A percentile compares a stretch with the other conserved stretches of the same genome.
These are phyloP conservation scores for Pseudopleuronectes americanus DNA, from an alignment of 2,797 vertebrate species.

Conservation along the genomic window DNA sequence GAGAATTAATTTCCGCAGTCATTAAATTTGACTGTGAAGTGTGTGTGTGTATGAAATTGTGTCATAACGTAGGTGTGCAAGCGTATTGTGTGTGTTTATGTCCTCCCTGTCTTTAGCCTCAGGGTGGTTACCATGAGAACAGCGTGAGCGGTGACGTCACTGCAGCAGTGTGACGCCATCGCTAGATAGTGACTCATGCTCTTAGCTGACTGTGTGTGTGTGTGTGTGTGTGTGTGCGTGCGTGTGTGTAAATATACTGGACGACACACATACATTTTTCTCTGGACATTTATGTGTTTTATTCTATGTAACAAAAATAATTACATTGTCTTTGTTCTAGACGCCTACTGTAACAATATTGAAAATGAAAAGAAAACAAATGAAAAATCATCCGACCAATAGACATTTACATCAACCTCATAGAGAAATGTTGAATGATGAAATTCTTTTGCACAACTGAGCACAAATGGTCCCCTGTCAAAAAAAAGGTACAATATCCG, in stretches of 20 bases:
- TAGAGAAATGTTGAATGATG: conserved; percentile 65
- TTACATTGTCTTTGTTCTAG: conserved; percentile 82
- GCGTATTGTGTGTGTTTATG: conserved; percentile 10
- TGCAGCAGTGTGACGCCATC: conserved; percentile 78
- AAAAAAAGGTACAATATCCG: conserved; percentile 41
- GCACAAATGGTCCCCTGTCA: conserved; percentile 69
- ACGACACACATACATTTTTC: conserved; percentile 12
- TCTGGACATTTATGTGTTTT: conserved; percentile 82
- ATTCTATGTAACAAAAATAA: conserved; percentile 90
- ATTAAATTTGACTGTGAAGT: conserved; percentile 7
- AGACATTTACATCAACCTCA: conserved; percentile 73
- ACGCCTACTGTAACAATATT: conserved; percentile 67
- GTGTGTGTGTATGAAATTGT: conserved; percentile 1
- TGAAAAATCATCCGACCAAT: conserved; percentile 51
- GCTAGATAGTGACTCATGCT: conserved; percentile 78
- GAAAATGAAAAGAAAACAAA: conserved; percentile 54
- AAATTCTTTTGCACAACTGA: conserved; percentile 75
- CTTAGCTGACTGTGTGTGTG: conserved; percentile 19
- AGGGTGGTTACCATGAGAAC: conserved; percentile 80
- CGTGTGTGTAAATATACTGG: not conserved
- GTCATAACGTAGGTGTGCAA: not conserved
- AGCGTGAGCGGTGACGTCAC: conserved; percentile 76
- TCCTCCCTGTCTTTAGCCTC: conserved; percentile 43
- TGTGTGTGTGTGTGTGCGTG: conserved; percentile 6
- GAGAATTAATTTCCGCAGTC: conserved; percentile 39